Conservation (phyloP, 2,888 invertebrate genomes). For the Cyclophora punctaria region DNA sequence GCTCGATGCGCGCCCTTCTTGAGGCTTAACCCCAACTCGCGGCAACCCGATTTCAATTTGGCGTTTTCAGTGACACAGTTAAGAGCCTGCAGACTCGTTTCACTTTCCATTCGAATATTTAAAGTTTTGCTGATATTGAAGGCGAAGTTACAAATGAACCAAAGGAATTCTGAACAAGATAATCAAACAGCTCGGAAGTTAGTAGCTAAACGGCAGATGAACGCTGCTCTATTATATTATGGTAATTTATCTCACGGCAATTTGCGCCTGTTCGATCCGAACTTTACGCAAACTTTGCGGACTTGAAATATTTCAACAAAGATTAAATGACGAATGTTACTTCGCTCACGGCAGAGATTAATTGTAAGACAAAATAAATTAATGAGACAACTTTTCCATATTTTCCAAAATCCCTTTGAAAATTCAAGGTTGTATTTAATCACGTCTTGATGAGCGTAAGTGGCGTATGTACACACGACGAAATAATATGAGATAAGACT, state of each 20-base stretch:
- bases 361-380: neutral
- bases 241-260: constrained; percentile 70
- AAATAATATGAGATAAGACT: constrained; percentile 62
- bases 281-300: constrained; percentile 53
- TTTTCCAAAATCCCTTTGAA: constrained; percentile 27
- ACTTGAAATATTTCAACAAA: constrained; percentile 40
- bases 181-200: constrained; percentile 64
- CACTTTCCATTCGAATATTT: constrained; percentile 21
- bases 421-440: constrained; percentile 38
- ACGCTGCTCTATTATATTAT: constrained; percentile 64
- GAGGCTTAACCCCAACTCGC: constrained; percentile 36
- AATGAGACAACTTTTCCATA: constrained; percentile 24
- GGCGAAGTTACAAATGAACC: constrained; percentile 56
- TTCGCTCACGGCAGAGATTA: constrained; percentile 18
- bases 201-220: constrained; percentile 70
- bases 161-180: constrained; percentile 61
- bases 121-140: constrained; percentile 29
- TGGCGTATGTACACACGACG: constrained; percentile 42
- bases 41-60: constrained; percentile 55
- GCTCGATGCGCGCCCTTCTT: constrained; percentile 63
- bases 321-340: constrained; percentile 11
- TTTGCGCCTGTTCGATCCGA: constrained; percentile 58
- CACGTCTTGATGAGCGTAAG: constrained; percentile 34
- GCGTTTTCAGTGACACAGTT: constrained; percentile 38
- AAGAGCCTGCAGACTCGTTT: constrained; percentile 20